Percentiles rank a stretch among this genome's conserved stretches.
Evolutionary conservation across 2,888 invertebrate genomes (phyloP).

Genomic region (Mongoloraphidia duomilia): DNA sequence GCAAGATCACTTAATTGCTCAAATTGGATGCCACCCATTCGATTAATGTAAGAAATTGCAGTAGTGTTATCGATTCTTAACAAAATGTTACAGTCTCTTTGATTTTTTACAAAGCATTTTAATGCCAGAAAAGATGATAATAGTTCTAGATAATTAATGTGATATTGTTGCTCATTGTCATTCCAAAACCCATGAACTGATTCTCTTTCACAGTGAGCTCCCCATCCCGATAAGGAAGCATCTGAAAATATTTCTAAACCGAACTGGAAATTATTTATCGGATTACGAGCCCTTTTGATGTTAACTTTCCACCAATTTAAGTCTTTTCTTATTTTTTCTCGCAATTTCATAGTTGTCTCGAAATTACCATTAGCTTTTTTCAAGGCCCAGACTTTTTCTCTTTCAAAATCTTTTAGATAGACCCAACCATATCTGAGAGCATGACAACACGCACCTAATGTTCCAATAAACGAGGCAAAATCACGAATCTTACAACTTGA

Average conservation of each 20-base stretch:
- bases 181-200: conserved; percentile 14
- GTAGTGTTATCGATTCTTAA: conserved; percentile 15
- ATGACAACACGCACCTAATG: conserved; percentile 9
- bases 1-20: conserved; percentile 13
- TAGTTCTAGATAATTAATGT: conserved; percentile 16
- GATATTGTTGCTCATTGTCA: conserved; percentile 7
- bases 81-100: conserved; percentile 10
- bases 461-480: conserved; percentile 9
- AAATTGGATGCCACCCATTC: conserved; percentile 15
- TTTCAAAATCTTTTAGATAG: conserved; percentile 9
- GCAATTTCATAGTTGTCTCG: conserved; percentile 6
- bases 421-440: conserved; percentile 10
- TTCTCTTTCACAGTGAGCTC: conserved; percentile 9
- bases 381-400: conserved; percentile 6
- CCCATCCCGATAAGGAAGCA: conserved; percentile 16
- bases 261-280: conserved; percentile 10
- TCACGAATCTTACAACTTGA: too few relatives aligned
- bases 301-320: conserved; percentile 12
- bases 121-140: conserved; percentile 14
- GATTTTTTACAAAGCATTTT: conserved; percentile 14
- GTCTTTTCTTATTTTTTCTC: conserved; percentile 3
- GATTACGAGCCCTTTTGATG: conserved; percentile 2
- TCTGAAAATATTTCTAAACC: conserved; percentile 15
- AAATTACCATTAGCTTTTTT: conserved; percentile 7
- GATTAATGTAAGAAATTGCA: conserved; percentile 14